Percentiles rank a stretch among this genome's conserved stretches.
phyloP scores from a whole-genome alignment of 2,888 invertebrate species.

The Cheilosia grossa region DNA sequence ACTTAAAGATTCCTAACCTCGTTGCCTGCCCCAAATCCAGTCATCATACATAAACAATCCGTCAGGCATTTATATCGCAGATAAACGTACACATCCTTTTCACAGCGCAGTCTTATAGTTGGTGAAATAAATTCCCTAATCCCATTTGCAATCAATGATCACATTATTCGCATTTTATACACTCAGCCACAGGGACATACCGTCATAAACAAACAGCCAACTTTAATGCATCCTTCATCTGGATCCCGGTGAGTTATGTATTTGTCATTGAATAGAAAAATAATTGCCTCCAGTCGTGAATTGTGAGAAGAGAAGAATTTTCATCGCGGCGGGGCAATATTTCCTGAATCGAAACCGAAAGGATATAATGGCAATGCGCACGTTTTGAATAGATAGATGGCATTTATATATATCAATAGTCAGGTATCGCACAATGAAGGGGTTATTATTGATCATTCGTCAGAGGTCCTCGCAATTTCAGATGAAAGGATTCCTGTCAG shows the following conservation, averaged over 20 bases:
- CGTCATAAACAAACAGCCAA: slow-evolving; percentile 20
- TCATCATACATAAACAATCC: slow-evolving; percentile 46
- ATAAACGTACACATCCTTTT: slow-evolving; percentile 25
- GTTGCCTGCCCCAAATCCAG: slow-evolving; percentile 8
- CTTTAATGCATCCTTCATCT: slow-evolving; percentile 38
- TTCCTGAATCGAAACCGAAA: slow-evolving; percentile 55
- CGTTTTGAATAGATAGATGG: slow-evolving; percentile 22
- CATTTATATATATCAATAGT: slow-evolving; percentile 60
- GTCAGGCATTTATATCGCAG: background rate
- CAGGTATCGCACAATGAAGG: slow-evolving; percentile 63
- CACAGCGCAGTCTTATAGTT: slow-evolving; percentile 49
- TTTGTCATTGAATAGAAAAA: slow-evolving; percentile 69
- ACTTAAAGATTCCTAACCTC: background rate
- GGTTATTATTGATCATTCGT: slow-evolving; percentile 72
- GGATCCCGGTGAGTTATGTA: slow-evolving; percentile 50
- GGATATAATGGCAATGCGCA: slow-evolving; percentile 58
- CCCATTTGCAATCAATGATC: slow-evolving; percentile 75
- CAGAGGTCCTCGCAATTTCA: slow-evolving; percentile 53
- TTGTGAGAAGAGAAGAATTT: slow-evolving; percentile 11
- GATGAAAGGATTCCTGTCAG: slow-evolving; percentile 53
- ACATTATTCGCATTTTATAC: slow-evolving; percentile 71
- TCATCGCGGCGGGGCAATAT: slow-evolving; percentile 29
- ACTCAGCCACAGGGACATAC: slow-evolving; percentile 36
- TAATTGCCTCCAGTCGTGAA: slow-evolving; percentile 71
- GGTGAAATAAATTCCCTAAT: slow-evolving; percentile 75